These are phyloP conservation scores for Anomalospiza imberbis DNA, from an alignment of 2,797 vertebrate genomes.

Conservation along the genomic window DNA sequence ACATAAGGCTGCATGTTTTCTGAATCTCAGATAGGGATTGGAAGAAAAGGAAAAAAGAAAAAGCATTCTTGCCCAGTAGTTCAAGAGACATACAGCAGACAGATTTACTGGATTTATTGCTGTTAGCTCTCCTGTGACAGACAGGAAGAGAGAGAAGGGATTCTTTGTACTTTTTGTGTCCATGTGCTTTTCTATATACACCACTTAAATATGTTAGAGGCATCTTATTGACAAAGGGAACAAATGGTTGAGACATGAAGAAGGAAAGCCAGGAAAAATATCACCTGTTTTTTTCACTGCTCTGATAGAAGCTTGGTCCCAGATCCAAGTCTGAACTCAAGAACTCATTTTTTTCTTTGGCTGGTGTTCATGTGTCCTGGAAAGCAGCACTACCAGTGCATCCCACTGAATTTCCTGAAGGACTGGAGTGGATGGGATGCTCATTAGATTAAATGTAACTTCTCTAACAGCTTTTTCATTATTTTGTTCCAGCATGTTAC, in stretches of 20 bases:
- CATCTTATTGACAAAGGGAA: background rate
- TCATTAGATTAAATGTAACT: background rate
- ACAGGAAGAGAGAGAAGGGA: background rate
- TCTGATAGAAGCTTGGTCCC: background rate
- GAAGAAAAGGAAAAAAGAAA: background rate
- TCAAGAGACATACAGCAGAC: fast-evolving
- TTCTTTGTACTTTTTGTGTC: background rate
- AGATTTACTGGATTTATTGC: background rate
- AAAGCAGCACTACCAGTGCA: background rate
- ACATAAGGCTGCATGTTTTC: background rate
- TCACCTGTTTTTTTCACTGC: background rate
- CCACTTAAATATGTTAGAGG: background rate
- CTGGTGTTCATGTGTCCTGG: background rate
- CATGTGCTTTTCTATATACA: background rate
- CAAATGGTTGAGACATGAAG: background rate
- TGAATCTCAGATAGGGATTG: background rate
- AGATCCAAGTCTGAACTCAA: background rate
- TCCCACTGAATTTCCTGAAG: background rate
- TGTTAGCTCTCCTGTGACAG: background rate
- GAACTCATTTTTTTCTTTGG: background rate
- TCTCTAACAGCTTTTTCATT: background rate
- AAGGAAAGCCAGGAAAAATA: background rate
- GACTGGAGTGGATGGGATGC: background rate
- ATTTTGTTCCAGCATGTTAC: background rate
- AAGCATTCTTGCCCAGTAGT: background rate